phyloP scores from a whole-genome alignment of 1,140 invertebrate genomes.

The Papilio xuthus region DNA sequence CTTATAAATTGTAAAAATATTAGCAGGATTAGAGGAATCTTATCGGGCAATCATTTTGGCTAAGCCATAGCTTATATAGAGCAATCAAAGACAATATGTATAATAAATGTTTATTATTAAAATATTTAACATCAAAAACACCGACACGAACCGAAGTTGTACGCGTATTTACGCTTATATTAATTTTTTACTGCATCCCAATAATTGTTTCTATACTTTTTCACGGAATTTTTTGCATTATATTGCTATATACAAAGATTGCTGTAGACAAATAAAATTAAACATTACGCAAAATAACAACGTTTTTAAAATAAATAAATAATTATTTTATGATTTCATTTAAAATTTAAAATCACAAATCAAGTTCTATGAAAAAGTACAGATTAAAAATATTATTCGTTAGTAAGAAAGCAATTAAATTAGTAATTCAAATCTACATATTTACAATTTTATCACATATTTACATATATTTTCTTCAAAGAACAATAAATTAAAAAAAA shows the following conservation, averaged over 20 bases:
- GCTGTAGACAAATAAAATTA: not conserved
- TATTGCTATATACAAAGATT: no score
- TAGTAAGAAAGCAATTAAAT: not conserved
- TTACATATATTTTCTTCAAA: not conserved
- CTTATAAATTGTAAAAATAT: not conserved
- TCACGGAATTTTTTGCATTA: not conserved
- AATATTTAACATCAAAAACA: conserved; percentile 20
- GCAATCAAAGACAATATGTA: conserved; percentile 41
- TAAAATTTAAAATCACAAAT: no score
- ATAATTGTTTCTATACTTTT: not conserved
- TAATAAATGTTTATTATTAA: conserved; percentile 26
- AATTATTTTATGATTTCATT: not conserved
- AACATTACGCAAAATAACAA: not conserved
- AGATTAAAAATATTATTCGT: not conserved
- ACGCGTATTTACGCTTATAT: not conserved
- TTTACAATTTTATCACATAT: conserved; percentile 9
- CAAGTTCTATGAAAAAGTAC: not conserved
- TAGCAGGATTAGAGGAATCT: conserved; percentile 1
- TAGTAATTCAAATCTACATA: conserved; percentile 8
- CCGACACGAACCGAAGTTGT: conserved; percentile 13
- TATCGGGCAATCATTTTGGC: conserved; percentile 11
- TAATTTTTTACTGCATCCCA: not conserved
- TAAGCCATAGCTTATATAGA: conserved; percentile 16
- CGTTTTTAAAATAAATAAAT: not conserved
- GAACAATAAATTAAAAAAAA: not conserved